Evolutionary conservation across 2,888 invertebrate species (phyloP).

Genomic region (Gymnoscelis rufifasciata): DNA sequence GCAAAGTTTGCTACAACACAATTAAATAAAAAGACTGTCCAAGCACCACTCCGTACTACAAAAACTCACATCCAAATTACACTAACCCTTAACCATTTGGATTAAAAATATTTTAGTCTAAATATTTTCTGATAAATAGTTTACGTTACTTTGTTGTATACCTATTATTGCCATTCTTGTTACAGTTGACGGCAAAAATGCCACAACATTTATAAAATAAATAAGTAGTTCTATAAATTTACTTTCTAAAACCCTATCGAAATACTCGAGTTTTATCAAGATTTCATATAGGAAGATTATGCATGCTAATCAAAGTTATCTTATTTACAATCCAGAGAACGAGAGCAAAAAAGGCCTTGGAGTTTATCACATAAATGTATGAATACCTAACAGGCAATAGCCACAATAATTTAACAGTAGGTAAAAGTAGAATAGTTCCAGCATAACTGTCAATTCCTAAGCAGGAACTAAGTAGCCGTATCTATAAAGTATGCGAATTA

Average conservation of each 20-base stretch:
- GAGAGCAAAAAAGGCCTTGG: constrained; percentile 62
- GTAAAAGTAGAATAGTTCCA: constrained; percentile 46
- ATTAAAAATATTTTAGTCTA: constrained; percentile 55
- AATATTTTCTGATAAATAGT: constrained; percentile 55
- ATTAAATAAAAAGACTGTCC: constrained; percentile 42
- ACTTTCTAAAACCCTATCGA: constrained; percentile 39
- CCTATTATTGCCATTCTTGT: constrained; percentile 72
- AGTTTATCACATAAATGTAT: constrained; percentile 70
- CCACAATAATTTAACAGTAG: constrained; percentile 57
- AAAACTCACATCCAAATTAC: constrained; percentile 47
- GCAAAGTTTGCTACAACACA: constrained; percentile 34
- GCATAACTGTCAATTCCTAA: constrained; percentile 56
- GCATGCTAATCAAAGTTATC: constrained; percentile 55
- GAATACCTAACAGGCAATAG: constrained; percentile 69
- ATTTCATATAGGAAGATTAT: constrained; percentile 56
- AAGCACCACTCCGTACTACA: constrained; percentile 58
- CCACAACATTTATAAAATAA: constrained; percentile 48
- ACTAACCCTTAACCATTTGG: constrained; percentile 61
- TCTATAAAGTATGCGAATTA: constrained; percentile 58
- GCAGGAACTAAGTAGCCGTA: constrained; percentile 57
- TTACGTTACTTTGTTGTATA: constrained; percentile 68
- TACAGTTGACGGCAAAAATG: constrained; percentile 45
- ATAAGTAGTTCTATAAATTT: constrained; percentile 49
- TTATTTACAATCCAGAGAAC: constrained; percentile 72
- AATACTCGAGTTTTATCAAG: constrained; percentile 51